These are phyloP conservation scores for Caenorhabditis auriculariae DNA, from an alignment of 2,888 invertebrate species.

Conservation along the genomic window DNA sequence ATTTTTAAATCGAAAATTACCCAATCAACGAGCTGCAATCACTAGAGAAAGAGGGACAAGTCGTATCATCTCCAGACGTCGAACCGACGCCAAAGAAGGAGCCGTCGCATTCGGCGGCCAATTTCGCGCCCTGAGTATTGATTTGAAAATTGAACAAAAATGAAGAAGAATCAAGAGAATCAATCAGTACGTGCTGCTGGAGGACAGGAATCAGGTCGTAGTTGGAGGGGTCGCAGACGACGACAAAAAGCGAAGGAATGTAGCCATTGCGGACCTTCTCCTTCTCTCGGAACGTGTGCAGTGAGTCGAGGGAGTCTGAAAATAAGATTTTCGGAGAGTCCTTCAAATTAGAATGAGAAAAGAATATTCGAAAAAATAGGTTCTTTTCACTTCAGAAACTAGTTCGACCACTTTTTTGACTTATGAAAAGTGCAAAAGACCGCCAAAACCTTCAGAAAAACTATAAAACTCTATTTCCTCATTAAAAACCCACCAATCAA, in stretches of 20 bases:
- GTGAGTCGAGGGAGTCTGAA: slow-evolving; percentile 5
- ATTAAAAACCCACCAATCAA: slow-evolving; percentile 3
- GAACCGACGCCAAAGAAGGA: slow-evolving; percentile 5
- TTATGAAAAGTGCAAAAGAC: too few relatives aligned
- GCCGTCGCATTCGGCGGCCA: slow-evolving; percentile 3
- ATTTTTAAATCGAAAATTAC: too few relatives aligned
- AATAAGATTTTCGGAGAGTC: background rate
- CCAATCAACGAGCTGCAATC: slow-evolving; percentile 7
- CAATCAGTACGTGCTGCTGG: slow-evolving; percentile 18
- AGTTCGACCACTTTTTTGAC: too few relatives aligned
- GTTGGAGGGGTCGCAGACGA: slow-evolving; percentile 32
- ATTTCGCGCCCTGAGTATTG: slow-evolving; percentile 2
- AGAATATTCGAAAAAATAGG: too few relatives aligned
- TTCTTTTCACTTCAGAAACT: too few relatives aligned
- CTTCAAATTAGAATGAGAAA: background rate
- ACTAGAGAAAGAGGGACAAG: background rate
- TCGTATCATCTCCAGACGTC: background rate
- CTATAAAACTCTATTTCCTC: too few relatives aligned
- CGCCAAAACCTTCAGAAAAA: too few relatives aligned
- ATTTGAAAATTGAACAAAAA: background rate
- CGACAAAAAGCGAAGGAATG: slow-evolving; percentile 25
- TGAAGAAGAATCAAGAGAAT: too few relatives aligned
- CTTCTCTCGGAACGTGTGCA: slow-evolving; percentile 4
- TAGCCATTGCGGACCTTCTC: too few relatives aligned
- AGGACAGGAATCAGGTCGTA: slow-evolving; percentile 28